phyloP scores from a whole-genome alignment of 2,797 vertebrate genomes.

The Nasua narica region DNA sequence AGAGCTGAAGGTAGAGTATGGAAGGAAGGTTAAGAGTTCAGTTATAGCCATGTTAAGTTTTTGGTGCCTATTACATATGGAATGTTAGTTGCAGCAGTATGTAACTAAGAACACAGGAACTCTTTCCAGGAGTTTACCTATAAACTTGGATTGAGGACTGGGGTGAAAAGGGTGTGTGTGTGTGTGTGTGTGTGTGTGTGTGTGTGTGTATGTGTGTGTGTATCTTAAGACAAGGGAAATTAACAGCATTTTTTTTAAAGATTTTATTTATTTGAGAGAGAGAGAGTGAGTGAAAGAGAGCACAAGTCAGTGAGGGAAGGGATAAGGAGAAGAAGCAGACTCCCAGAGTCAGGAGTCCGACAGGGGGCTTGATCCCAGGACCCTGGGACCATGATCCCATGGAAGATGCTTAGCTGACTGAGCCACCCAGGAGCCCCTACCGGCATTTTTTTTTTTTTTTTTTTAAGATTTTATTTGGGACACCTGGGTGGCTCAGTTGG shows the following conservation, averaged over 20 bases:
- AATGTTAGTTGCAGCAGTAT: not conserved
- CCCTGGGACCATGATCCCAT: not conserved
- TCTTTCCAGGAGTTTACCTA: not conserved
- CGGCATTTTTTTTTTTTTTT: too few relatives aligned
- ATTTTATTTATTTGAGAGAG: not conserved
- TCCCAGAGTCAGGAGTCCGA: not conserved
- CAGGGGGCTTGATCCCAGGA: accelerated
- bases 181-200: too few relatives aligned
- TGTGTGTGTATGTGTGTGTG: too few relatives aligned
- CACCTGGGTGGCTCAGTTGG: too few relatives aligned
- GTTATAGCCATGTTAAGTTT: not conserved
- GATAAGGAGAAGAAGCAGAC: too few relatives aligned
- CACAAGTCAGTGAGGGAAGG: too few relatives aligned
- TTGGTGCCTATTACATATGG: not conserved
- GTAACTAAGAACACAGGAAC: not conserved
- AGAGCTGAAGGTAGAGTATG: not conserved
- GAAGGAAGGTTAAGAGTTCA: not conserved
- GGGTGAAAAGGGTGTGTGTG: not conserved
- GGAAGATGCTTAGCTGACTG: not conserved
- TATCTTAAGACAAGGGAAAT: not conserved
- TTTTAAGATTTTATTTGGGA: too few relatives aligned
- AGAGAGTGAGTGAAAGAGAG: not conserved
- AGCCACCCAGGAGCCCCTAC: not conserved
- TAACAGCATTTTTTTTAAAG: not conserved
- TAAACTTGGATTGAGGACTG: not conserved